These are phyloP conservation scores for Varanus komodoensis DNA, from an alignment of 2,113 vertebrate genomes.

Conservation along the genomic window DNA sequence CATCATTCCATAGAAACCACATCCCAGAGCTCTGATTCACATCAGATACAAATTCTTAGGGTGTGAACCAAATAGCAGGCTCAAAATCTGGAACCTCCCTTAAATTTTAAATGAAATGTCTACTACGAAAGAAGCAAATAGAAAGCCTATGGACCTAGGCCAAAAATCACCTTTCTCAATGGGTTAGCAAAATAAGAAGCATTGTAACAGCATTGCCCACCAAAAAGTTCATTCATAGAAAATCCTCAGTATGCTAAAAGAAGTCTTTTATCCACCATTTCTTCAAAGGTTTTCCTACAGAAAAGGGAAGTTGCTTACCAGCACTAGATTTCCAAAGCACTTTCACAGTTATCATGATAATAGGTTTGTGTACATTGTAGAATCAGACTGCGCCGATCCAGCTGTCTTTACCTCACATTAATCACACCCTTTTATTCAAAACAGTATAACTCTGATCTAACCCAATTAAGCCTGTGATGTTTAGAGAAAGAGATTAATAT, in stretches of 20 bases:
- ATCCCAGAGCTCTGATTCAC: neutral
- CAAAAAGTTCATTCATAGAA: constrained; percentile 5
- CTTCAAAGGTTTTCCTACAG: constrained; percentile 19
- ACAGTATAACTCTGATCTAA: constrained; percentile 72
- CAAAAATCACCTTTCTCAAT: neutral
- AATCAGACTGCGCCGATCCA: constrained; percentile 62
- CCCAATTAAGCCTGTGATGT: constrained; percentile 73
- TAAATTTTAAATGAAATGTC: neutral
- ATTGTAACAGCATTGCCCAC: neutral
- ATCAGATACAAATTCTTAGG: neutral
- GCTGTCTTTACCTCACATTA: constrained; percentile 71
- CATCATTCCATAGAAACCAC: neutral
- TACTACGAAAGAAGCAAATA: neutral
- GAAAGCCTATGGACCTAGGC: rapidly evolving
- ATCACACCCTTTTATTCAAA: constrained; percentile 76
- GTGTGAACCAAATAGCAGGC: neutral
- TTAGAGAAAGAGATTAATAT: constrained; percentile 78
- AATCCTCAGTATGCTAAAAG: neutral
- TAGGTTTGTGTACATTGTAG: constrained; percentile 53
- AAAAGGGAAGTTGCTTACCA: constrained; percentile 26
- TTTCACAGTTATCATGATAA: constrained; percentile 58
- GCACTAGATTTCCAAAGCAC: constrained; percentile 21
- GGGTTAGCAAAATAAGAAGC: neutral
- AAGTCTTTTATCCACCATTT: neutral
- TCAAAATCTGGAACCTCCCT: neutral